Evolutionary conservation across 2,888 invertebrate species (phyloP).

Genomic region (Ctena decussata): DNA sequence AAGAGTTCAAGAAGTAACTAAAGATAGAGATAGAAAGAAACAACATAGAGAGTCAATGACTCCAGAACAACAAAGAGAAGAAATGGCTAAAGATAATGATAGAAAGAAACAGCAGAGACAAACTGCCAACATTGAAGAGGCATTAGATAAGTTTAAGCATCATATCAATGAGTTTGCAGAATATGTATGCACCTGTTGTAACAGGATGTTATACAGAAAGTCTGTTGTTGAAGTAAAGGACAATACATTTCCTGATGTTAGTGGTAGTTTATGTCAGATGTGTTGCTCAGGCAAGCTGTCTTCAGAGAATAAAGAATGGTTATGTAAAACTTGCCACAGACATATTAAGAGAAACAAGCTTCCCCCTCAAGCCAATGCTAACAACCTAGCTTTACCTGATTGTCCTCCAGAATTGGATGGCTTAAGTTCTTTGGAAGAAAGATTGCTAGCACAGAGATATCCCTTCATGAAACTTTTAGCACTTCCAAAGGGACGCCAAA

Average conservation of each 20-base stretch:
- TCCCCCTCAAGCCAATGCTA: no score
- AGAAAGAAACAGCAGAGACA: neutral
- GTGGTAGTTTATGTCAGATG: neutral
- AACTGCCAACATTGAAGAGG: neutral
- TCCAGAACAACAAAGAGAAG: neutral
- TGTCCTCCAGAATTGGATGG: no score
- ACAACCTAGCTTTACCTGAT: no score
- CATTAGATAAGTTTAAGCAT: neutral
- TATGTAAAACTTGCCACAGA: no score
- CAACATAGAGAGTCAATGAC: neutral
- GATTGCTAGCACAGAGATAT: conserved; percentile 15
- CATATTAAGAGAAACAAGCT: no score
- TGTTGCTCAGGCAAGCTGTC: neutral
- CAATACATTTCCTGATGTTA: neutral
- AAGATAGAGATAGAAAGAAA: neutral
- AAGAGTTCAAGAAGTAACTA: neutral
- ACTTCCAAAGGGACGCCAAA: conserved; percentile 13
- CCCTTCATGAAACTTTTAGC: conserved; percentile 33
- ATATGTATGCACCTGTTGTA: conserved; percentile 19
- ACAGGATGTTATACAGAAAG: conserved; percentile 7
- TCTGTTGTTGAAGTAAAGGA: neutral
- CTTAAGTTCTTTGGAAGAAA: conserved; percentile 7
- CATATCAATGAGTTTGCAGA: neutral
- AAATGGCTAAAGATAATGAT: neutral
- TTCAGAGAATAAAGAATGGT: neutral